Conservation (phyloP, 2,888 invertebrate species). For the Temnothorax unifasciatus region DNA sequence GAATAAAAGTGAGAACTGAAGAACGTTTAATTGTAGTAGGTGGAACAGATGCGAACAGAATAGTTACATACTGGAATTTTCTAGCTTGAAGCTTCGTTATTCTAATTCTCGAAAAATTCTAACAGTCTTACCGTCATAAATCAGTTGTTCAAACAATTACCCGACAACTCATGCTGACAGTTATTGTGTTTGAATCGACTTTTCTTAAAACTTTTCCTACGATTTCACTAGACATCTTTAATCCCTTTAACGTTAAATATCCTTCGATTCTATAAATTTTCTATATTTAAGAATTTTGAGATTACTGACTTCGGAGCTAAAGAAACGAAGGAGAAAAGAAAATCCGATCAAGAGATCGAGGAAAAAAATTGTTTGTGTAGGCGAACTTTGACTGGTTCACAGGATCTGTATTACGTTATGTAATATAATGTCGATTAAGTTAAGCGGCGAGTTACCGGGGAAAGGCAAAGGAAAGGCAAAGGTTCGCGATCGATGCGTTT, state of each 20-base stretch:
- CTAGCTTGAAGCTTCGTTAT: neutral
- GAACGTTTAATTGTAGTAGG: neutral
- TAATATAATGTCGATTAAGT: slow-evolving; percentile 12
- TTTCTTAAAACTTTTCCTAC: neutral
- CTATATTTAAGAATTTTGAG: neutral
- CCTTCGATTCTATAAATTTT: neutral
- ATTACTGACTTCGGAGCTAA: neutral
- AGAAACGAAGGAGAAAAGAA: neutral
- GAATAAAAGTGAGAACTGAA: neutral
- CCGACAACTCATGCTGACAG: neutral
- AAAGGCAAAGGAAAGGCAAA: neutral
- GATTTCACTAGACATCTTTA: neutral
- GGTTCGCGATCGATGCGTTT: slow-evolving; percentile 23
- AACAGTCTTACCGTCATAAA: neutral
- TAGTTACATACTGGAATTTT: neutral
- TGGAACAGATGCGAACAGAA: neutral
- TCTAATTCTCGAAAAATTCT: neutral
- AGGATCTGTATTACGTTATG: neutral
- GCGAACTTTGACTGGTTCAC: neutral
- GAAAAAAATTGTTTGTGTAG: neutral
- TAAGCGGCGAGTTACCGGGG: neutral
- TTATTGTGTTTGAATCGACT: neutral
- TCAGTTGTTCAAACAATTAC: neutral
- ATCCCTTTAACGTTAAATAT: neutral
- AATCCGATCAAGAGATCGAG: neutral